These are phyloP conservation scores for Mesoligia furuncula DNA, from an alignment of 2,888 invertebrate genomes.

Conservation along the genomic window DNA sequence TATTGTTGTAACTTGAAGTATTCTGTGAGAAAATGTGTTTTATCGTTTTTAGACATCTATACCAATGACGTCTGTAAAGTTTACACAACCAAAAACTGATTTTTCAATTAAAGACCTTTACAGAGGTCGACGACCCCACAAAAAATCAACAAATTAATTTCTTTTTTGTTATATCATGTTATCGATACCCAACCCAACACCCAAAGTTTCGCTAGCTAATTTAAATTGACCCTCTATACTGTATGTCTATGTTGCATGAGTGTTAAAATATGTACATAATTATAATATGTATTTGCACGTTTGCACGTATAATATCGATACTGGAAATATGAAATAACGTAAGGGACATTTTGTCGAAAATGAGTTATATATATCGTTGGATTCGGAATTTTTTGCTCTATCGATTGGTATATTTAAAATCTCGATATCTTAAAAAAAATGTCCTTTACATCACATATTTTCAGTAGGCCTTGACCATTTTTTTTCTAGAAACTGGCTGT, in stretches of 20 bases:
- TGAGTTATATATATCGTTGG: too few species aligned
- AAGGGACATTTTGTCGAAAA: too few species aligned
- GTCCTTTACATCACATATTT: too few species aligned
- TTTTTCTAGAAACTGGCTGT: too few species aligned
- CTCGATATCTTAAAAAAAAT: too few species aligned
- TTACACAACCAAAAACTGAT: background rate
- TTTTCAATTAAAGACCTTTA: background rate
- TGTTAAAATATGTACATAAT: slow-evolving; percentile 16
- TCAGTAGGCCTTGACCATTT: too few species aligned
- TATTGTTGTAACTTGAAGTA: background rate
- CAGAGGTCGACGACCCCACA: background rate
- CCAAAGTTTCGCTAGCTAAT: background rate
- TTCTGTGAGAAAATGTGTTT: background rate
- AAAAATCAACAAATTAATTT: background rate
- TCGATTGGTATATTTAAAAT: too few species aligned
- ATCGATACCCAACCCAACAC: background rate
- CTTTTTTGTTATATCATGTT: background rate
- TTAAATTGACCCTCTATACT: background rate
- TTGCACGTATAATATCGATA: slow-evolving; percentile 36
- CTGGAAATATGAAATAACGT: too few species aligned
- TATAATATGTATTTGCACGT: slow-evolving; percentile 47
- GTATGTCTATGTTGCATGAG: slow-evolving; percentile 15
- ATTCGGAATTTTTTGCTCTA: too few species aligned
- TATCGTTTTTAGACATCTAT: background rate
- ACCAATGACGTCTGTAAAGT: background rate